These are phyloP conservation scores for Elgonia sp. DNA, from an alignment of 2,888 invertebrate species.

Conservation along the genomic window DNA sequence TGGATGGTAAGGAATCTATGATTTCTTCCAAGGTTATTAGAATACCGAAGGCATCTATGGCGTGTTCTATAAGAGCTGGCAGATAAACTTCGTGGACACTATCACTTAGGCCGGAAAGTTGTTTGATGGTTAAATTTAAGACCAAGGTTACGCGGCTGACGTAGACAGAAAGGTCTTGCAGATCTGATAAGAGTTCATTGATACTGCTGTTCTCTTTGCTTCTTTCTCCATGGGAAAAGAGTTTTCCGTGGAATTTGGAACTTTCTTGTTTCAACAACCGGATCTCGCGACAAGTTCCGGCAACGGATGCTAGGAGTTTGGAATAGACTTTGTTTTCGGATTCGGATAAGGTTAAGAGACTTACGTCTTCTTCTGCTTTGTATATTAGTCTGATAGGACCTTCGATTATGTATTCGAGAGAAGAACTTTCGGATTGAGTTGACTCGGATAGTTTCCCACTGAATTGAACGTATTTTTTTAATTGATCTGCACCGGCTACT, in stretches of 20 bases:
- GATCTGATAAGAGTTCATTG: constrained; percentile 82
- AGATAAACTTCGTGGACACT: constrained; percentile 83
- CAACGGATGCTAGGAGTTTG: constrained; percentile 93
- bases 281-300: constrained; percentile 93
- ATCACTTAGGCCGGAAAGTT: constrained; percentile 83
- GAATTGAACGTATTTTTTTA: constrained; percentile 88
- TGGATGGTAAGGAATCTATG: constrained; percentile 88
- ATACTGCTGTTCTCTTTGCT: constrained; percentile 85
- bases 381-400: constrained; percentile 85
- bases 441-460: constrained; percentile 87
- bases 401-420: constrained; percentile 82
- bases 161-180: constrained; percentile 84
- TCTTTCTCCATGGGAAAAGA: constrained; percentile 85
- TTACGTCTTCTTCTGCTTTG: constrained; percentile 89
- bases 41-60: constrained; percentile 90
- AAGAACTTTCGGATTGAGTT: constrained; percentile 79
- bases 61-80: constrained; percentile 87
- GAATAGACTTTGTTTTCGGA: constrained; percentile 94
- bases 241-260: constrained; percentile 88
- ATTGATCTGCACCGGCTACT: constrained; percentile 88
- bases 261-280: constrained; percentile 90
- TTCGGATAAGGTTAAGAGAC: constrained; percentile 91
- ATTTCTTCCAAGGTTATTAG: constrained; percentile 91
- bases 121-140: constrained; percentile 82
- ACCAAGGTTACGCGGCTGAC: constrained; percentile 82